These are phyloP conservation scores for Sesia apiformis DNA, from an alignment of 2,888 invertebrate genomes.

Conservation along the genomic window DNA sequence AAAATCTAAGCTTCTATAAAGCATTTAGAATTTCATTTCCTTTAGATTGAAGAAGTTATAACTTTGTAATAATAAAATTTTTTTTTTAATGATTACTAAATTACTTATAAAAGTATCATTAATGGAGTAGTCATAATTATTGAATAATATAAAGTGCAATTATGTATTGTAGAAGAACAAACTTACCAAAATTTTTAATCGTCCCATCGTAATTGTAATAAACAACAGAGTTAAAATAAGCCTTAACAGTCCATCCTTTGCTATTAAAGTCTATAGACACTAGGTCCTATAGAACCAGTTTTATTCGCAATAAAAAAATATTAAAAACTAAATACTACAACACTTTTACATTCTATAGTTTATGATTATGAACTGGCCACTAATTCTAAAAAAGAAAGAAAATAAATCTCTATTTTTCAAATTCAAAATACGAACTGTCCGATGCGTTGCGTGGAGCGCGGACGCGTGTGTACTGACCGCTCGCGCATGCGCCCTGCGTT, in stretches of 20 bases:
- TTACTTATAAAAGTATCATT: too few species aligned
- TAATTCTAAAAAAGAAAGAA: constrained; percentile 7
- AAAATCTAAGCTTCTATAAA: too few species aligned
- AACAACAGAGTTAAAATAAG: neutral
- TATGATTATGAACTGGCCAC: constrained; percentile 3
- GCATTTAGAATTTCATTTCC: too few species aligned
- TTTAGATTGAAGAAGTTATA: too few species aligned
- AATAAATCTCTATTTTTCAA: neutral
- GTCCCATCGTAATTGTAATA: neutral
- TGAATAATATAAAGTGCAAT: too few species aligned
- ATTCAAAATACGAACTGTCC: neutral
- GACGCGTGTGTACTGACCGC: constrained; percentile 44
- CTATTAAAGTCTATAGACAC: constrained; percentile 20
- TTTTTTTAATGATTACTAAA: too few species aligned
- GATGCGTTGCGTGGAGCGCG: constrained; percentile 25
- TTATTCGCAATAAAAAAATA: constrained; percentile 10
- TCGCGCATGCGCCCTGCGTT: constrained; percentile 43
- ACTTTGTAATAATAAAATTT: too few species aligned
- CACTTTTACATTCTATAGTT: constrained; percentile 19
- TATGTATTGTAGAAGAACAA: neutral
- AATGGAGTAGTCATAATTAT: too few species aligned
- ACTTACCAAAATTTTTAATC: neutral
- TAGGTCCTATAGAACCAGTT: constrained; percentile 32
- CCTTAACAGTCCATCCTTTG: constrained; percentile 32
- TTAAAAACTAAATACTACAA: constrained; percentile 8